Conservation (phyloP, 2,888 invertebrate species). For the Diaphora mendica region DNA sequence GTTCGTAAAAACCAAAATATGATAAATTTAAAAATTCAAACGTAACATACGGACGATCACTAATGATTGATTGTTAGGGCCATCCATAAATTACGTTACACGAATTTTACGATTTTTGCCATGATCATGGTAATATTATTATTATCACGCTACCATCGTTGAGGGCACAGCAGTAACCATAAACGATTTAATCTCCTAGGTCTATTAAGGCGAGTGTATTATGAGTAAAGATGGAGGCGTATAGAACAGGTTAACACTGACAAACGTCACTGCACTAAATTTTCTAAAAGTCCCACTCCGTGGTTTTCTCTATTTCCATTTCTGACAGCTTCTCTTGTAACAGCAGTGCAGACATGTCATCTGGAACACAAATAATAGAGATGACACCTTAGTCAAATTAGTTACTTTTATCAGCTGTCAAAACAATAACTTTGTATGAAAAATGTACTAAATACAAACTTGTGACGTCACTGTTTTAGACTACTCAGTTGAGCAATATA, state of each 20-base stretch:
- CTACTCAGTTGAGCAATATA: no score
- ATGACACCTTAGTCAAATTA: no score
- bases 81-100: not conserved
- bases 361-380: slow-evolving; percentile 66
- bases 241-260: slow-evolving; percentile 2
- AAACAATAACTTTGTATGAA: no score
- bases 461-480: no score
- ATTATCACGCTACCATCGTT: not conserved
- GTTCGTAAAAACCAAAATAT: not conserved
- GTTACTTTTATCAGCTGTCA: no score
- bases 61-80: not conserved
- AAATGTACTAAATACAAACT: no score
- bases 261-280: slow-evolving; percentile 5
- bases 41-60: not conserved
- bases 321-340: slow-evolving; percentile 87
- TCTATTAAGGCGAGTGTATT: not conserved
- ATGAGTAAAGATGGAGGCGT: slow-evolving; percentile 1
- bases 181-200: not conserved
- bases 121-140: no score
- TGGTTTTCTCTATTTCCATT: slow-evolving; percentile 87
- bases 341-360: slow-evolving; percentile 87
- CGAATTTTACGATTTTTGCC: no score
- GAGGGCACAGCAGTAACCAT: not conserved
- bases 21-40: not conserved
- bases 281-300: slow-evolving; percentile 89